phyloP scores from a whole-genome alignment of 2,888 invertebrate genomes.

The Tanytarsus gracilentus region DNA sequence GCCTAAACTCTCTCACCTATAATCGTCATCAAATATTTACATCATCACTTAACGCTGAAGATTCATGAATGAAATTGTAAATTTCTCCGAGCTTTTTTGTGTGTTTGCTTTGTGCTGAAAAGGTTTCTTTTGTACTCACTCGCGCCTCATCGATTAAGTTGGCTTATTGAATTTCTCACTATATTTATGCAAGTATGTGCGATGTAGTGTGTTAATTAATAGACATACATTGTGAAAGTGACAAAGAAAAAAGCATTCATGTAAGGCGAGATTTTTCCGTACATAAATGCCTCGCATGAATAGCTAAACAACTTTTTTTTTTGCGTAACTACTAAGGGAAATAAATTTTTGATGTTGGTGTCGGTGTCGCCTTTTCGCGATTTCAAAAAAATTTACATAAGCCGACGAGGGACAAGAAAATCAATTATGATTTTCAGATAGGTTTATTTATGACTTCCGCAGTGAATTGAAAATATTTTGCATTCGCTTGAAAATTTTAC shows the following conservation, averaged over 20 bases:
- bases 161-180: neutral
- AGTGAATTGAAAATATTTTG: no score
- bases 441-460: no score
- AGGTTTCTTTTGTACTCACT: neutral
- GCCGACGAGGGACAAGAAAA: no score
- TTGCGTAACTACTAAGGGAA: neutral
- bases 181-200: neutral
- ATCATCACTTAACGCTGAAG: constrained; percentile 4
- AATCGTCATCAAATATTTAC: constrained; percentile 10
- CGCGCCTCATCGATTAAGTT: neutral
- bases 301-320: neutral
- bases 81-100: neutral
- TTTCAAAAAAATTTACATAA: no score
- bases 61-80: neutral
- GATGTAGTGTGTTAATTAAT: neutral
- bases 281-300: neutral
- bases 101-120: neutral
- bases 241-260: constrained; percentile 10
- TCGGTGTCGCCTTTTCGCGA: neutral
- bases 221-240: constrained; percentile 5
- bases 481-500: no score
- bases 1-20: no score
- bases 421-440: no score
- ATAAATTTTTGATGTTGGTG: constrained; percentile 3
- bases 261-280: constrained; percentile 1